These are phyloP conservation scores for Odontothrips loti DNA, from an alignment of 2,888 invertebrate species.

Conservation along the genomic window DNA sequence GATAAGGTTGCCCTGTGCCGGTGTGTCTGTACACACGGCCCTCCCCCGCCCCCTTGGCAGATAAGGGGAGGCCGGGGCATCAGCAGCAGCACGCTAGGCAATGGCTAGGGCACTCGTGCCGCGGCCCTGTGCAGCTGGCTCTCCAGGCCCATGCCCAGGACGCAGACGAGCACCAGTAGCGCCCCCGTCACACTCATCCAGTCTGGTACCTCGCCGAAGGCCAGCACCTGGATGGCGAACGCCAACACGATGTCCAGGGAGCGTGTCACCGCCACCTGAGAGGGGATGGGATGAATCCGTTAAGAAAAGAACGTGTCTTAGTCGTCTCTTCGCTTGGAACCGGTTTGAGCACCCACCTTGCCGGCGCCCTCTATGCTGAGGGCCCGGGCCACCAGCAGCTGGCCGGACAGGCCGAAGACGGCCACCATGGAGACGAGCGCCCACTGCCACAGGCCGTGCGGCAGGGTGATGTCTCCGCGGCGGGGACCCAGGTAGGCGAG, in stretches of 20 bases:
- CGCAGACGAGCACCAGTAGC: slow-evolving; percentile 46
- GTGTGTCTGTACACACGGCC: too few relatives aligned
- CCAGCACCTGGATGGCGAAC: slow-evolving; percentile 47
- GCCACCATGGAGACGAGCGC: slow-evolving; percentile 41
- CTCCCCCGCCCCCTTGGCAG: not conserved
- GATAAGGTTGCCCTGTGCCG: too few relatives aligned
- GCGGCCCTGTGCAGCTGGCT: slow-evolving; percentile 39
- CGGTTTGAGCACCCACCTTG: slow-evolving; percentile 37
- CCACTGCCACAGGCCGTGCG: slow-evolving; percentile 44
- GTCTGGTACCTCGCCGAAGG: slow-evolving; percentile 48
- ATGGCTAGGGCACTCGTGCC: not conserved
- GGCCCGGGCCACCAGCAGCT: slow-evolving; percentile 49
- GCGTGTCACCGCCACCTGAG: slow-evolving; percentile 48
- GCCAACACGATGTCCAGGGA: slow-evolving; percentile 50
- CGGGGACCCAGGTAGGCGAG: slow-evolving; percentile 40
- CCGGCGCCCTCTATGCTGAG: slow-evolving; percentile 50
- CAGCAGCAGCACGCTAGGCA: too few relatives aligned
- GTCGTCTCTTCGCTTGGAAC: not conserved
- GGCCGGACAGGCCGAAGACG: slow-evolving; percentile 47
- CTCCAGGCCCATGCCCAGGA: slow-evolving; percentile 49
- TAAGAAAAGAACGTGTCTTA: too few relatives aligned
- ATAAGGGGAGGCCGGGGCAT: not conserved
- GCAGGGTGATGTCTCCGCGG: slow-evolving; percentile 37
- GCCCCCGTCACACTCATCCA: slow-evolving; percentile 47
- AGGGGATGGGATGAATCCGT: too few relatives aligned